Base-by-base conservation (phyloP, 1,140 invertebrate genomes). In the Drosophila navojoa region DNA sequence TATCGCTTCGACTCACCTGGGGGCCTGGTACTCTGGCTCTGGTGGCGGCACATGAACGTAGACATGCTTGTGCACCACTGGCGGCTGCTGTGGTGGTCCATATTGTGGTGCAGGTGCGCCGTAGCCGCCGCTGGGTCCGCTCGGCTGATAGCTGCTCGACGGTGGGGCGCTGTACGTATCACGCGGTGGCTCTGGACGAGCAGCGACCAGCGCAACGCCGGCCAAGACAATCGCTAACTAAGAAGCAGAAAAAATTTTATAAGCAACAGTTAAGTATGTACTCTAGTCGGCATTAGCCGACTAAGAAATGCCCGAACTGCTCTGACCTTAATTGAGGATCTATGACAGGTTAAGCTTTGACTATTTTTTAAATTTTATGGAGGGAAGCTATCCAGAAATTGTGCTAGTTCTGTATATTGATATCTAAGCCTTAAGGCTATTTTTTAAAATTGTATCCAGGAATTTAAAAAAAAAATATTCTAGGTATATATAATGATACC, bases 11-110 rank as follows among this genome's bases (percentile, higher is more conserved):
- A 66, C 86, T 91, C 92, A 93, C 90, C 93, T 94, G 3, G 95
- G 94, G 2, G 94, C 93, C 38, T 94, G 94, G 87, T 96, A 95
- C 81, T 96, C 95, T 1, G 95, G 95, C 91, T 97, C 96, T 86
- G 96, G 96, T 16, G 96, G 96, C 54, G 96, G 96, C 22, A 97
- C 96, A 86, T 97, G 96, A 1, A 97, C 96, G 92, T 97, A 97
- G 3, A 97, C 96, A 90, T 97, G 96, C 91, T 97, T 97, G 91
- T 97, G 96, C 35, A 97, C 94, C 13, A 96, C 95, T 1, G 96
- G 96, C 10, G 93, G 92, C 84, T 96, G 95, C 55, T 94, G 93
- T 0, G 96, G 96, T 1, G 95, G 94, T 0, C 96, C 96, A 73
- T 97, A 97, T 55, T 94, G 93, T 1, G 94, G 94, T 0, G 94